Conservation (phyloP, 2,797 vertebrate species). For the Masticophis lateralis region DNA sequence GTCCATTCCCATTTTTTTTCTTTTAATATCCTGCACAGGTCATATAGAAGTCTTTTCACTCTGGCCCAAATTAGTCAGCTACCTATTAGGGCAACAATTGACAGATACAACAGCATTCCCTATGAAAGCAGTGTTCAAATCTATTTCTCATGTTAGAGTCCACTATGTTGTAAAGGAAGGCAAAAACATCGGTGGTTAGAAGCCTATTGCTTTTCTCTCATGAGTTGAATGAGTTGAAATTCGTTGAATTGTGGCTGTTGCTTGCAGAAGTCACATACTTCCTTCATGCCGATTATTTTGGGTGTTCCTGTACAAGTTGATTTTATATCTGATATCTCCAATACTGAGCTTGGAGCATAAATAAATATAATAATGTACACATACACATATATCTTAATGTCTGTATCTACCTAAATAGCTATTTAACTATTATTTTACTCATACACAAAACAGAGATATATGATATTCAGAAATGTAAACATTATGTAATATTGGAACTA, state of each 20-base stretch:
- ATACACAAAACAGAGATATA: background rate
- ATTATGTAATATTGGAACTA: background rate
- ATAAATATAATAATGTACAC: background rate
- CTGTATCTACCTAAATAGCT: background rate
- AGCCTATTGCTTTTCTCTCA: background rate
- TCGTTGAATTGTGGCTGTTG: background rate
- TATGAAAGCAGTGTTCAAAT: background rate
- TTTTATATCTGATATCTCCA: background rate
- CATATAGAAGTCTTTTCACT: background rate
- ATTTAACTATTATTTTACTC: background rate
- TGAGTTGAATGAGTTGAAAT: no score
- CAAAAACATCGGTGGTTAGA: background rate
- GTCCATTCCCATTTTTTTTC: background rate
- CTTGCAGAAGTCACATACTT: background rate
- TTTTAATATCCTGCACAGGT: background rate
- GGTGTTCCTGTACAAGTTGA: background rate
- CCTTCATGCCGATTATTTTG: background rate
- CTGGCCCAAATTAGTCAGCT: background rate
- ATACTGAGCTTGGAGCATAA: background rate
- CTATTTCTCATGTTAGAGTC: background rate
- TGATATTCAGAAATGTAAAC: background rate
- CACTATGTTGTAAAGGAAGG: background rate
- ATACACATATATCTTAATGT: background rate
- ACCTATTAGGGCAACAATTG: background rate
- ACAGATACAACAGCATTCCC: background rate